phyloP scores from a whole-genome alignment of 1,140 invertebrate species.

The Chionoecetes opilio region DNA sequence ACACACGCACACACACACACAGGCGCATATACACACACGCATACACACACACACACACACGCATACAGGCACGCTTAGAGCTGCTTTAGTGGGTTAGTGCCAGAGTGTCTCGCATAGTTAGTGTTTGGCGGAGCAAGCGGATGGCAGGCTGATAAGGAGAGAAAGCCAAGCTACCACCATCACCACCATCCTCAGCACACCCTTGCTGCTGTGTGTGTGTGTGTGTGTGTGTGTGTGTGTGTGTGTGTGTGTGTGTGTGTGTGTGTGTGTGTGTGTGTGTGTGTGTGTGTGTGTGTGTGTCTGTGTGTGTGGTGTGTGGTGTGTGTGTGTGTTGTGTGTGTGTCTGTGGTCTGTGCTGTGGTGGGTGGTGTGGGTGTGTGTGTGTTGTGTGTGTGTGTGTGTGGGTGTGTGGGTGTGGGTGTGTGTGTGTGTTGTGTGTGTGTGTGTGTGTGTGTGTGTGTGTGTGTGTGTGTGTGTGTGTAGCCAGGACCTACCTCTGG shows the following conservation, averaged over 20 bases:
- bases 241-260: constrained; percentile 6
- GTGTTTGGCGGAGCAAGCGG: constrained; percentile 5
- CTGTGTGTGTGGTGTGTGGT: not conserved
- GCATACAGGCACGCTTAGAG: too few relatives aligned
- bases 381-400: not conserved
- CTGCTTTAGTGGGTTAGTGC: not conserved
- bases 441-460: constrained; percentile 10
- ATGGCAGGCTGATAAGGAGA: not conserved
- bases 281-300: not conserved
- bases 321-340: not conserved
- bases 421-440: not conserved
- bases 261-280: constrained; percentile 14
- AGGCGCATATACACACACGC: too few relatives aligned
- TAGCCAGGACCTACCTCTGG: constrained; percentile 60
- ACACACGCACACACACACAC: too few relatives aligned
- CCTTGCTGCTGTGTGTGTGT: not conserved
- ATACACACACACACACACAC: too few relatives aligned
- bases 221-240: constrained; percentile 2
- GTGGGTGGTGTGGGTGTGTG: not conserved
- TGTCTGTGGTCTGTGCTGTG: too few relatives aligned
- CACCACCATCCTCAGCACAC: not conserved
- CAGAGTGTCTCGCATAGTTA: not conserved
- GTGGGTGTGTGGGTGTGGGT: not conserved
- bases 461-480: not conserved
- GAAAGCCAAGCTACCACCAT: not conserved